A percentile compares a stretch with the other conserved stretches of the same genome.
phyloP scores from a whole-genome alignment of 2,113 vertebrate genomes.

The Macrotis lagotis region DNA sequence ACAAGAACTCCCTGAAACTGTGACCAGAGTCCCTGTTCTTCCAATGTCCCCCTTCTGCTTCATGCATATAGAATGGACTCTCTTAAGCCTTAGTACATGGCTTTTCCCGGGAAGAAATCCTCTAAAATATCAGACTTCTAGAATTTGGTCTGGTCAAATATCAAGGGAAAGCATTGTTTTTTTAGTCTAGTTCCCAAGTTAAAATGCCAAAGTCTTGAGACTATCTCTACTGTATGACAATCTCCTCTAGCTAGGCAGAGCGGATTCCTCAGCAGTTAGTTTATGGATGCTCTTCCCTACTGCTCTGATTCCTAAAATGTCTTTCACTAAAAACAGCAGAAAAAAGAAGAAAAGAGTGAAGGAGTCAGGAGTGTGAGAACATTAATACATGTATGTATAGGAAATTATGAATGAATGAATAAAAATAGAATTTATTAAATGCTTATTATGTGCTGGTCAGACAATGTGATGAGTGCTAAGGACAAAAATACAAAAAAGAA shows the following conservation, averaged over 20 bases:
- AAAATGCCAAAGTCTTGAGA: conserved; percentile 6
- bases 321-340: conserved; percentile 15
- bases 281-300: not conserved
- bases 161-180: not conserved
- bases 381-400: not conserved
- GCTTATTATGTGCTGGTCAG: not conserved
- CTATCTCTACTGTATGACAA: not conserved
- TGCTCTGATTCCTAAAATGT: not conserved
- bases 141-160: not conserved
- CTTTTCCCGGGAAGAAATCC: not conserved
- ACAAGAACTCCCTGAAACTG: no score
- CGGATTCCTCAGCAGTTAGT: not conserved
- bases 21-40: no score
- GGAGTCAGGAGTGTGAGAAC: not conserved
- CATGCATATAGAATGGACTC: not conserved
- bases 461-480: not conserved
- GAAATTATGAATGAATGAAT: not conserved
- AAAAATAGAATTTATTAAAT: not conserved
- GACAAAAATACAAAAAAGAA: not conserved
- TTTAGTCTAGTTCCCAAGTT: not conserved
- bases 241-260: not conserved
- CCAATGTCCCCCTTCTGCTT: no score
- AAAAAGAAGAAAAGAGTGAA: not conserved
- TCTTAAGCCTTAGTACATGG: not conserved
- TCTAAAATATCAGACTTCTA: not conserved